Evolutionary conservation across 2,888 invertebrate genomes (phyloP), one percentile per base, ranked within the genome.

Genomic region (Leucania comma): DNA sequence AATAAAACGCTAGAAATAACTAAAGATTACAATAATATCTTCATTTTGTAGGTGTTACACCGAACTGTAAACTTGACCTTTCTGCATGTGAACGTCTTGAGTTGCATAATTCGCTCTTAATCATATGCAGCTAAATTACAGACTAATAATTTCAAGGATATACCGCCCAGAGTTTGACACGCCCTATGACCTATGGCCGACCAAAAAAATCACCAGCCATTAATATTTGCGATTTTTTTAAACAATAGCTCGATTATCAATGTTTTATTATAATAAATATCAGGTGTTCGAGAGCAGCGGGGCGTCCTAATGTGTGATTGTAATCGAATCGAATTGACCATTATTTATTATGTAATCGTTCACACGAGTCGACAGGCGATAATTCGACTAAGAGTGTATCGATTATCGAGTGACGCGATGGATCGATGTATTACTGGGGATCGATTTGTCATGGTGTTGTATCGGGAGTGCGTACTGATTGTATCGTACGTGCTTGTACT

Each of bases 401-500:
- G 87, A 86, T 87, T 71, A 79, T 75, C 72, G 79, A 72, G 82
- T 85, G 82, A 80, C 79, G 60, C 78, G 83, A 81, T 69, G 75
- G 73, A 84, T 85, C 87, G 87, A 88, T 90, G 87, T 84, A 86
- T 86, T 85, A 80, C 78, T 85, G 77, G 72, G 59, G 66, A 75
- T 61, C 89, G 88, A 92, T 92, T 91, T 90, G 90, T 93, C 92
- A 91, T 87, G 86, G 81, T 84, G 87, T 69, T 61, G 68, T 82
- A 81, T 80, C 75, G 75, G 72, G 71, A 80, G 82, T 78, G 80
- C 80, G 75, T 71, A 75, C 63, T 63, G 82, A 82, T 85, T 59
- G 67, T 79, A 81, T 78, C 75, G 56, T 48, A 54, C 54, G 61
- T 70, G 61, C 50, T 61, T 58, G 60, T 75, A 38, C 38, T 82